phyloP scores from a whole-genome alignment of 2,888 invertebrate species.

The Agrypnus murinus region DNA sequence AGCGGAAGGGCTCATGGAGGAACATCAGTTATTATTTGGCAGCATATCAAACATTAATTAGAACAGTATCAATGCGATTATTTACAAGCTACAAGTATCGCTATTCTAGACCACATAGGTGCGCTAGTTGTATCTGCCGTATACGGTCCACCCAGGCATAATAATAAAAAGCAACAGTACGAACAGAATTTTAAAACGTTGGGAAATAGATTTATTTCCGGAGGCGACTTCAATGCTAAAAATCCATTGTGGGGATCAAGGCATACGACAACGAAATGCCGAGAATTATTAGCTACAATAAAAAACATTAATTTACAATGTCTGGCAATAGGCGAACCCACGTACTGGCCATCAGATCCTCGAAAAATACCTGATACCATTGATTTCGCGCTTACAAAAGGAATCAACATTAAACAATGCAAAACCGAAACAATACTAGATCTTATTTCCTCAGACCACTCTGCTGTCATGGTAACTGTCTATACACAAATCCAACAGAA shows the following conservation, averaged over 20 bases:
- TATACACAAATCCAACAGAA: slow-evolving; percentile 26
- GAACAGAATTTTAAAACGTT: slow-evolving; percentile 48
- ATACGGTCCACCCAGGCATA: slow-evolving; percentile 53
- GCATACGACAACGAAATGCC: slow-evolving; percentile 43
- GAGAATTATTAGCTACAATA: slow-evolving; percentile 26
- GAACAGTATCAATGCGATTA: slow-evolving; percentile 20
- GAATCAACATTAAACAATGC: slow-evolving; percentile 36
- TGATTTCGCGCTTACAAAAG: slow-evolving; percentile 45
- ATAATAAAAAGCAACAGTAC: slow-evolving; percentile 47
- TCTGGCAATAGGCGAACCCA: slow-evolving; percentile 53
- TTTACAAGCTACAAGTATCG: too few relatives aligned
- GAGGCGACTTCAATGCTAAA: slow-evolving; percentile 55
- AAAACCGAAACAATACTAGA: slow-evolving; percentile 45
- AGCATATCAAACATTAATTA: slow-evolving; percentile 9
- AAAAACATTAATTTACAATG: slow-evolving; percentile 19
- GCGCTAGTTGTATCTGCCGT: slow-evolving; percentile 42
- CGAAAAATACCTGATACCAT: too few relatives aligned
- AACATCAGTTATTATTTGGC: background rate
- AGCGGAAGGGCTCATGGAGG: slow-evolving; percentile 10
- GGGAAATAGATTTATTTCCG: slow-evolving; percentile 49
- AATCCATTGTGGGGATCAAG: slow-evolving; percentile 55
- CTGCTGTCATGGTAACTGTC: slow-evolving; percentile 48
- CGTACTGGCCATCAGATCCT: slow-evolving; percentile 58
- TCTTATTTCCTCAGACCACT: slow-evolving; percentile 55
- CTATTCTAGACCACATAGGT: slow-evolving; percentile 30